Evolutionary conservation across 2,113 vertebrate species (phyloP), one percentile per base, ranked within the genome.

Genomic region (Myxocyprinus asiaticus): DNA sequence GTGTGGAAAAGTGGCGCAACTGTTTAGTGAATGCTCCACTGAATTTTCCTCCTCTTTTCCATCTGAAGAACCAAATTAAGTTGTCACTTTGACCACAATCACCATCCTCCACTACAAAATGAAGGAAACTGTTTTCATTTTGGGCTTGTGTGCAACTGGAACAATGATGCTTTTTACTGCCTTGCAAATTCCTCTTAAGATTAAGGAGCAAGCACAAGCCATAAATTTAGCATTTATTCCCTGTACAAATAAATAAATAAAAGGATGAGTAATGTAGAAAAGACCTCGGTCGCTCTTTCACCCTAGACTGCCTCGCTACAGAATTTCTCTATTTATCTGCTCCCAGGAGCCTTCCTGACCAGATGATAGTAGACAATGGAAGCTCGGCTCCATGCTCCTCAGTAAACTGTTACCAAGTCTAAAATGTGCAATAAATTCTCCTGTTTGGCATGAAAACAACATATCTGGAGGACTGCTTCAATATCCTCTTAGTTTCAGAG

Each of bases 171-270:
- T 5, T 78, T 64, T 81, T 67, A 78, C 48, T 56, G 79, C 67
- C 74, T 76, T 75, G 59, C 14, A 78, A 83, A 72, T 79, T 79
- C 67, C 73, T 79, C 1, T 62, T 71, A 78, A 61, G 67, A 79
- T 76, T 85, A 67, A 59, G 64, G 48, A 76, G 66, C 55, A 75
- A 76, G 68, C 48, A 67, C 69, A 65, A 72, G 70, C 68, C 45
- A 58, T 79, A 76, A 73, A 79, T 72, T 76, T 76, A 43, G 50
- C 67, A 58, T 76, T 83, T 76, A 77, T 77, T 82, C 68, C 59
- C 61, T 65, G 58, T 65, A 75, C 70, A 83, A 77, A 83, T 79
- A 73, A 81, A 83, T 59, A 71, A 77, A 66, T 67, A 67, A 59
- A 67, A 55, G 55, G 67, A 67, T 67, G 65, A 67, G 6, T 78